Conservation (phyloP, 1,140 invertebrate species). For the Lutraria rhynchaena region DNA sequence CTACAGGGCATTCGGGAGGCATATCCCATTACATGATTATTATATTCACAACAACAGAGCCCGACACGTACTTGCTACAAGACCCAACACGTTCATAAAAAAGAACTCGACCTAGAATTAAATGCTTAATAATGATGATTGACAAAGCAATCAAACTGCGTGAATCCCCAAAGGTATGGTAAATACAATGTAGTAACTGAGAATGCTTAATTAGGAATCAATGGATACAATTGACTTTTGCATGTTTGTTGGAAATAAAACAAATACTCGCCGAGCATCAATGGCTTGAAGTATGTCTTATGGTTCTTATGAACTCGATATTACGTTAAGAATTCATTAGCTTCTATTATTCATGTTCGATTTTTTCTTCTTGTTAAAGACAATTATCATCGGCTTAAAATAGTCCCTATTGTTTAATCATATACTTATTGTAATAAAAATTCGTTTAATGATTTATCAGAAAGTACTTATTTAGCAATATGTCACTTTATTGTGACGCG, state of each 20-base stretch:
- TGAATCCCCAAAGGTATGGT: background rate
- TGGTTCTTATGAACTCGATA: background rate
- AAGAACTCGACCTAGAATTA: conserved; percentile 11
- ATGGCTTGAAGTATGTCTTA: background rate
- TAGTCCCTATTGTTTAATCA: no score
- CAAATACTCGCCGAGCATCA: conserved; percentile 12
- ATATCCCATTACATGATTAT: no score
- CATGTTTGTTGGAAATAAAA: conserved; percentile 41
- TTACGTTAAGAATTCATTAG: conserved; percentile 30
- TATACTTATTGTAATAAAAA: no score
- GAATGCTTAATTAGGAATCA: conserved; percentile 39
- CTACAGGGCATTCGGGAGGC: no score
- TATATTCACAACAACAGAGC: no score
- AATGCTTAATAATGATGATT: conserved; percentile 10
- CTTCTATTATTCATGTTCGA: conserved; percentile 6
- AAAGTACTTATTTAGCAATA: no score
- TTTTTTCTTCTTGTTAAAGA: no score
- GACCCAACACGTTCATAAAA: conserved; percentile 20
- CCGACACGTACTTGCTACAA: background rate
- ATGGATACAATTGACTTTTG: conserved; percentile 35
- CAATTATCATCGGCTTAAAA: no score
- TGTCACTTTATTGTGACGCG: no score
- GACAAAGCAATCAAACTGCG: background rate
- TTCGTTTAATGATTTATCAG: no score
- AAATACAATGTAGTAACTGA: background rate